Conservation (phyloP, 1,140 invertebrate genomes). For the Artemia franciscana region DNA sequence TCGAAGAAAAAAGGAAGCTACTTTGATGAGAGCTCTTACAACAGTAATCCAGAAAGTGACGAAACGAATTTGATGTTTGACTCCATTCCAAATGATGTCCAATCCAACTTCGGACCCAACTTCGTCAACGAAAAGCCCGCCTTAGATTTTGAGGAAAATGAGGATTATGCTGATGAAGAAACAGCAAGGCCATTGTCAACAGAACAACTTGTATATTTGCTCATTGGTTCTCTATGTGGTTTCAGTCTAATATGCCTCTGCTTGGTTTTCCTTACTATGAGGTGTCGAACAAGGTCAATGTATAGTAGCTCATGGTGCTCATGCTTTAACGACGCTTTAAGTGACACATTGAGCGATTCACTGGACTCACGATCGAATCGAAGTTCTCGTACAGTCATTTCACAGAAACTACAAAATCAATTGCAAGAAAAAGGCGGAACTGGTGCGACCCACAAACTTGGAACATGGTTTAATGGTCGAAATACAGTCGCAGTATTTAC, state of each 20-base stretch:
- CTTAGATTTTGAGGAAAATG: neutral
- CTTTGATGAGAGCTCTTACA: neutral
- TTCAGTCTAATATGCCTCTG: constrained; percentile 6
- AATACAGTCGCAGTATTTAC: constrained; percentile 1
- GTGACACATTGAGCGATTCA: neutral
- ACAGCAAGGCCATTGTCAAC: neutral
- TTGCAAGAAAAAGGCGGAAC: neutral
- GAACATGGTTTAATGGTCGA: constrained; percentile 9
- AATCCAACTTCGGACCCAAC: neutral
- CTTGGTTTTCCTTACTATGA: constrained; percentile 3
- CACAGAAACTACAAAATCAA: neutral
- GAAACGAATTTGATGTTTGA: neutral
- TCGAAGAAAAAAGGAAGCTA: neutral
- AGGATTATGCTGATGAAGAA: neutral
- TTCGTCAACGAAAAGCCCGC: neutral
- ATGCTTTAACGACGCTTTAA: neutral
- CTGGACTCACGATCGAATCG: neutral
- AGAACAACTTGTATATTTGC: constrained; percentile 2
- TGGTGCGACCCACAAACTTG: constrained; percentile 6
- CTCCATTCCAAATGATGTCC: neutral
- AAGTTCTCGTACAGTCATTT: neutral
- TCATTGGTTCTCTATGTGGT: constrained; percentile 6
- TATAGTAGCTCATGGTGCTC: neutral
- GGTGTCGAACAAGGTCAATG: constrained; percentile 1
- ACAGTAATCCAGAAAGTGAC: neutral